Evolutionary conservation across 2,113 vertebrate genomes (phyloP).

Genomic region (Ancistrus triradiatus): DNA sequence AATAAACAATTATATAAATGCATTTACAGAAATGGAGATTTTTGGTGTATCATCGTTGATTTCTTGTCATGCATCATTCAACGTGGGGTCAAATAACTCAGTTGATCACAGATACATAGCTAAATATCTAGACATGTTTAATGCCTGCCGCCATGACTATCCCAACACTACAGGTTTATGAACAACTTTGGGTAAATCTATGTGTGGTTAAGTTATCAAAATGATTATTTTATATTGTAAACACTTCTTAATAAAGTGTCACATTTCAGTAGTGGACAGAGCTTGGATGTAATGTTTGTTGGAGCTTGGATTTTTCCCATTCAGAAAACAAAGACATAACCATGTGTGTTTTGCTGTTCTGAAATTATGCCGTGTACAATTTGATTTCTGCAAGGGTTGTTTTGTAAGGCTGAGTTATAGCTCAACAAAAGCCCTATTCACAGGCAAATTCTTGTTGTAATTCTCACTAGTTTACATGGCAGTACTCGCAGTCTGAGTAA

Average conservation of each 20-base stretch:
- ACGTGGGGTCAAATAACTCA: constrained; percentile 4
- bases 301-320: not conserved
- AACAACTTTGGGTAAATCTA: not conserved
- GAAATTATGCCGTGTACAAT: too few relatives aligned
- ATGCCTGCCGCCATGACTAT: not conserved
- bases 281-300: constrained; percentile 27
- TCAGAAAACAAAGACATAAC: not conserved
- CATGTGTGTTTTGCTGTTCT: not conserved
- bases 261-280: constrained; percentile 45
- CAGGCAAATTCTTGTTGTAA: constrained; percentile 1
- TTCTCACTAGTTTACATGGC: not conserved
- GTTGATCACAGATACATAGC: not conserved
- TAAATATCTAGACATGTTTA: not conserved
- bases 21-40: not conserved
- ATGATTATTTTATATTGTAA: constrained; percentile 52
- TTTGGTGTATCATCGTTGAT: not conserved
- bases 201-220: constrained; percentile 51
- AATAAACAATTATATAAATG: constrained; percentile 1
- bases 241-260: constrained; percentile 50
- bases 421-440: constrained; percentile 21
- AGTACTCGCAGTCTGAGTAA: constrained; percentile 12
- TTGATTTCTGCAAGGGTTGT: too few relatives aligned
- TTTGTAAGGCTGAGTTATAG: constrained; percentile 20
- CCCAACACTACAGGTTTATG: not conserved
- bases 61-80: not conserved